Evolutionary conservation across 2,888 invertebrate genomes (phyloP).

Genomic region (Trissolcus japonicus): DNA sequence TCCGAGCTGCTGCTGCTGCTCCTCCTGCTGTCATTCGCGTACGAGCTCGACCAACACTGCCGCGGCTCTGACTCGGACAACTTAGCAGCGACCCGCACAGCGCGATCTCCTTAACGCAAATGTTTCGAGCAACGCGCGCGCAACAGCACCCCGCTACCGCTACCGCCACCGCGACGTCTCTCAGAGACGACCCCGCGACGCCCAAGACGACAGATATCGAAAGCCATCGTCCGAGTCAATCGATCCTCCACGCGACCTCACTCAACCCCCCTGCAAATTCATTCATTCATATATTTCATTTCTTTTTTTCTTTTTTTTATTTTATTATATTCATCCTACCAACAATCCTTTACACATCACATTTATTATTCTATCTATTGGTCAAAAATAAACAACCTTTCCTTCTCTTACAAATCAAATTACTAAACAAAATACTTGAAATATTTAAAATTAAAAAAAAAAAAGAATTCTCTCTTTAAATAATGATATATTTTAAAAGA

Average conservation of each 20-base stretch:
- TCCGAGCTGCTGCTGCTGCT: conserved; percentile 31
- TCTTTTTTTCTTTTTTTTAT: neutral
- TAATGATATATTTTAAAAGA: conserved; percentile 23
- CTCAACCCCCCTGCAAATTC: neutral
- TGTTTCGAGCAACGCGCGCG: conserved; percentile 62
- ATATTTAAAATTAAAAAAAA: neutral
- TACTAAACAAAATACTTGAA: neutral
- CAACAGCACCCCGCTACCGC: conserved; percentile 60
- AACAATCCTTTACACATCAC: no score
- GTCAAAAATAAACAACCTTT: no score
- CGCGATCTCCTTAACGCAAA: conserved; percentile 59
- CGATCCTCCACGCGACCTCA: conserved; percentile 61
- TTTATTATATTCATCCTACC: no score
- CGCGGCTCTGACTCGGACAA: conserved; percentile 65
- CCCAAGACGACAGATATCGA: conserved; percentile 55
- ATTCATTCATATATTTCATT: no score
- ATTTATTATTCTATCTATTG: no score
- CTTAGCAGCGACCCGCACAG: conserved; percentile 56
- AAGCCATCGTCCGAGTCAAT: conserved; percentile 72
- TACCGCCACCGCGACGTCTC: conserved; percentile 44
- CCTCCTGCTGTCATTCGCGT: conserved; percentile 63
- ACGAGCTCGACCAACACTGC: conserved; percentile 70
- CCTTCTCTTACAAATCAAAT: no score
- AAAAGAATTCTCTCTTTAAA: neutral
- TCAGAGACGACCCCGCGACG: conserved; percentile 35